Base-by-base conservation (phyloP, 2,888 invertebrate genomes). In the Pristionchus mayeri region DNA sequence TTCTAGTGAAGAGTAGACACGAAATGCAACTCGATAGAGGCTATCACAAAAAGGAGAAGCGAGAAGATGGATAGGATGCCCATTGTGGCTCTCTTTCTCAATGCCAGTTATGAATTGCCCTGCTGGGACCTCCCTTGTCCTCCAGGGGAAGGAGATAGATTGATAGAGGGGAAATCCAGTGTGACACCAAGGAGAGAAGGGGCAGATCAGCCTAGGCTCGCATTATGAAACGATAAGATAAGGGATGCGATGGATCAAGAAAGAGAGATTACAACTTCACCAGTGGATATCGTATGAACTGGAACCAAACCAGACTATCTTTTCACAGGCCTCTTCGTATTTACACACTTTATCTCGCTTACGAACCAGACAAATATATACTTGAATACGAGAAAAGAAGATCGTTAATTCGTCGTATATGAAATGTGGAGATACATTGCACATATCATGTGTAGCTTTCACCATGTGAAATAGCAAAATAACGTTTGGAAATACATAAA, bases 101-200 rank as follows among this genome's bases (percentile, higher is more conserved):
- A n/a, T n/a, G n/a, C n/a, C n/a, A 57, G 57, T 57, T 57, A 57
- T 57, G 57, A 57, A 57, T 57, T n/a, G 27, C 57, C n/a, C 57
- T 57, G n/a, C 24, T n/a, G 57, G 57, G 57, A 57, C 57, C 57
- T 57, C 27, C 57, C 57, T 57, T 57, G 18, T 24, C n/a, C 57
- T n/a, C 27, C 9, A 57, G 57, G n/a, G 24, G 57, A 24, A 50
- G 57, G n/a, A 57, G 57, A n/a, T n/a, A 57, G 57, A 57, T 57
- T 57, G 57, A 57, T 57, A 57, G 57, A 57, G 57, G 57, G 57
- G 57, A 27, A 24, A 57, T 57, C 27, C 11, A 57, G 57, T 57
- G 57, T 57, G 57, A 57, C 57, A 57, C 27, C 13, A n/a, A 24
- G 48, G 48, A 27, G 57, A 57, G n/a, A 24, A 6, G 27, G 57